phyloP scores from a whole-genome alignment of 2,113 vertebrate species.

The Toxostoma redivivum region DNA sequence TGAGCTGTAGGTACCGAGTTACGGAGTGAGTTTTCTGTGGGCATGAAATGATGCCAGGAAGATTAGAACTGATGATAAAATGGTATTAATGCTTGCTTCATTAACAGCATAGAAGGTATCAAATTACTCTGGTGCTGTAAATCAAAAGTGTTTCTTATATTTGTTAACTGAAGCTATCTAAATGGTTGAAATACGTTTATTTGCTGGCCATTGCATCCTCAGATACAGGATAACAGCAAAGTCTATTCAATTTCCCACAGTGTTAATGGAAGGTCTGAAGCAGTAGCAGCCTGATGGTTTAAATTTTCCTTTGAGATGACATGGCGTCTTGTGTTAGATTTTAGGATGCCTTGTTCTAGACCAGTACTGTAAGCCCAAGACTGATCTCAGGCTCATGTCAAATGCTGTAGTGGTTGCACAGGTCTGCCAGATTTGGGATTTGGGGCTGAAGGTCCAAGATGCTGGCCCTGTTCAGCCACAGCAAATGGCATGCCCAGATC shows the following conservation, averaged over 20 bases:
- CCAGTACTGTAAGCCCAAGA: neutral
- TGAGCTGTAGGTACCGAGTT: neutral
- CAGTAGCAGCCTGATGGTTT: neutral
- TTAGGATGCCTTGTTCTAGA: neutral
- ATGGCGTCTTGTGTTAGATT: neutral
- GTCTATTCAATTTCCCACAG: neutral
- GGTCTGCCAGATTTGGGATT: neutral
- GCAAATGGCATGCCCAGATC: neutral
- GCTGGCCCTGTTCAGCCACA: neutral
- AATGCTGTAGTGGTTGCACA: neutral
- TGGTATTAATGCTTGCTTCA: neutral
- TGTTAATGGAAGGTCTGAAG: neutral
- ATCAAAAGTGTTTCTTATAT: neutral
- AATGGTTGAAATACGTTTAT: neutral
- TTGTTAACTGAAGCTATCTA: neutral
- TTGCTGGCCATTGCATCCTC: neutral
- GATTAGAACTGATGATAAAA: constrained; percentile 6
- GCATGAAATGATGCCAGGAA: neutral
- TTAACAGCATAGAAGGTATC: neutral
- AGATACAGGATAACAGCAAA: neutral
- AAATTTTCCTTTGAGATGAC: neutral
- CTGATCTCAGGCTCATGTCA: fast-evolving
- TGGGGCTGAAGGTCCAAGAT: neutral
- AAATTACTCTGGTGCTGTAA: neutral
- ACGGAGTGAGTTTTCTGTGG: neutral